These are phyloP conservation scores for Lomographa bimaculata DNA, from an alignment of 2,888 invertebrate genomes.

Conservation along the genomic window DNA sequence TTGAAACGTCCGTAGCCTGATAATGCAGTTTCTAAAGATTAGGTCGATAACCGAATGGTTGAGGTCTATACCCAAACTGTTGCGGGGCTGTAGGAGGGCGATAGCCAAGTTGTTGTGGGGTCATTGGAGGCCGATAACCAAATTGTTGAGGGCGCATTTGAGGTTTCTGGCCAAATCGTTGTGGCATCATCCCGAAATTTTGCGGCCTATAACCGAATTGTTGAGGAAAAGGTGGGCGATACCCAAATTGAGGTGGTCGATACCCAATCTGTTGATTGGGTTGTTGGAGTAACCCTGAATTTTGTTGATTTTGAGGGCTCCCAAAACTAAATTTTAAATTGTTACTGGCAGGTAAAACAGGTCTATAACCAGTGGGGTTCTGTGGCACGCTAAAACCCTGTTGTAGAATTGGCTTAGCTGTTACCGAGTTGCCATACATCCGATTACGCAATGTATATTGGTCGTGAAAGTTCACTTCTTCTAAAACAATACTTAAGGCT, in stretches of 20 bases:
- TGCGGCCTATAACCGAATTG: not conserved
- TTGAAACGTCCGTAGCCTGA: too few relatives aligned
- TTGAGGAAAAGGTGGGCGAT: not conserved
- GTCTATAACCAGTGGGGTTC: not conserved
- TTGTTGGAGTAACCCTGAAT: too few relatives aligned
- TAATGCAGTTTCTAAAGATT: too few relatives aligned
- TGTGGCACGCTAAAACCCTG: too few relatives aligned
- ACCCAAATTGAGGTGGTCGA: not conserved
- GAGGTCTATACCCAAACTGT: not conserved
- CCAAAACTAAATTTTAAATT: not conserved
- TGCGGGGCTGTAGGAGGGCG: not conserved
- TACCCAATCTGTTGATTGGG: not conserved
- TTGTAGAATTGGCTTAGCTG: not conserved
- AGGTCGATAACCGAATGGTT: too few relatives aligned
- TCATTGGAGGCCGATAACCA: not conserved
- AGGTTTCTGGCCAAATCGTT: too few relatives aligned
- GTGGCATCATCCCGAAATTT: too few relatives aligned
- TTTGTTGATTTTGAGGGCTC: not conserved
- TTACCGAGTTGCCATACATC: not conserved
- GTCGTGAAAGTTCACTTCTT: slow-evolving; percentile 11
- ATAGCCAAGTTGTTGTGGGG: not conserved
- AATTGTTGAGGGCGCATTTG: not conserved
- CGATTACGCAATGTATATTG: slow-evolving; percentile 5
- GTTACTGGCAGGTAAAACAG: too few relatives aligned
- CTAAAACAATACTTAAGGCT: slow-evolving; percentile 8